Evolutionary conservation across 2,113 vertebrate genomes (phyloP).

Genomic region (Phasianus colchicus): DNA sequence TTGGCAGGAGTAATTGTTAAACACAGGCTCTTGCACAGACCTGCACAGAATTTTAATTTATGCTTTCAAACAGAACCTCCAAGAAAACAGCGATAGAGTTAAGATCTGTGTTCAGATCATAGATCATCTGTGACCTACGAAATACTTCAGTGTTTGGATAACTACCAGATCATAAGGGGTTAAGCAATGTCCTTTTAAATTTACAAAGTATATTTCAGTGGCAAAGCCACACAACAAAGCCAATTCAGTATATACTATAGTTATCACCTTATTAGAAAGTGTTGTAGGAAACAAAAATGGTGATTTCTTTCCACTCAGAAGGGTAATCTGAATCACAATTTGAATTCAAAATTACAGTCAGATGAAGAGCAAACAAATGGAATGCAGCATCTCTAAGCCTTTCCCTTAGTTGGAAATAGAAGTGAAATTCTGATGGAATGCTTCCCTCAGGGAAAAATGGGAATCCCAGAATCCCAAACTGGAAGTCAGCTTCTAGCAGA

Average conservation of each 20-base stretch:
- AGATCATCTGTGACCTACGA: too few species aligned
- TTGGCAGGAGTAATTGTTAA: constrained; percentile 38
- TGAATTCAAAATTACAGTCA: neutral
- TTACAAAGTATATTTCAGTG: neutral
- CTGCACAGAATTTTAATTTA: constrained; percentile 12
- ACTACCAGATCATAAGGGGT: neutral
- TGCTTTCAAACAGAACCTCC: constrained; percentile 55
- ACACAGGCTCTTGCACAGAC: constrained; percentile 1
- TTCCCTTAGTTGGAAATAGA: neutral
- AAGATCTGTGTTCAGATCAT: neutral
- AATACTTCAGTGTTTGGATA: neutral
- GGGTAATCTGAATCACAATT: neutral
- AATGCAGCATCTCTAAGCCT: neutral
- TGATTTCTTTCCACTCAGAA: constrained; percentile 4
- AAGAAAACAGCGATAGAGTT: neutral
- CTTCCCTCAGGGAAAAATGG: neutral
- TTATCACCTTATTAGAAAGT: neutral
- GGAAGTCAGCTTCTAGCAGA: neutral
- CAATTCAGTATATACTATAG: neutral
- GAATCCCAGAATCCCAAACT: constrained; percentile 35
- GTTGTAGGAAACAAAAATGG: neutral
- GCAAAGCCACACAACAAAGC: neutral
- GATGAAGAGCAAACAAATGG: neutral
- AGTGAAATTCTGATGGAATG: too few species aligned
- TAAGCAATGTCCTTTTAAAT: neutral